phyloP scores from a whole-genome alignment of 1,140 invertebrate species.

The Vanessa atalanta region DNA sequence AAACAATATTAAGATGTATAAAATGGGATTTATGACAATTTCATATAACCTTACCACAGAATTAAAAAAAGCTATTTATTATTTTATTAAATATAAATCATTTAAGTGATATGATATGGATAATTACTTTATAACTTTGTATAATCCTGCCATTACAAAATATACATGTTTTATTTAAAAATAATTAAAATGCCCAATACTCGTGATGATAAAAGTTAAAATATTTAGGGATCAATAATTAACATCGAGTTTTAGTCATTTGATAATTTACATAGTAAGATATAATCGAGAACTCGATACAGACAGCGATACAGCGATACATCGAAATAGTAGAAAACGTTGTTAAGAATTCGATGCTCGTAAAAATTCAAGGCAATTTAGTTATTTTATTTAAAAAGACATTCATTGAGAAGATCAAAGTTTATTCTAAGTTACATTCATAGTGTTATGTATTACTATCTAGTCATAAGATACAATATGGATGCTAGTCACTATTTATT shows the following conservation, averaged over 20 bases:
- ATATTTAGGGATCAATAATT: too few relatives aligned
- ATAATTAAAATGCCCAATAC: too few relatives aligned
- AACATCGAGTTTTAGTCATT: too few relatives aligned
- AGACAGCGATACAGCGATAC: constrained; percentile 19
- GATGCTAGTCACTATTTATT: background rate
- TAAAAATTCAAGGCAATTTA: constrained; percentile 32
- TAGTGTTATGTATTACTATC: background rate
- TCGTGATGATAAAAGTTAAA: too few relatives aligned
- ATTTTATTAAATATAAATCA: too few relatives aligned
- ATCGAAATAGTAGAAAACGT: constrained; percentile 27
- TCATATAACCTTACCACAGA: too few relatives aligned
- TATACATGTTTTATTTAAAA: too few relatives aligned
- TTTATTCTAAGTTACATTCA: background rate
- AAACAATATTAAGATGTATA: background rate
- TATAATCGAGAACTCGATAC: constrained; percentile 4
- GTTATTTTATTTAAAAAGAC: constrained; percentile 3
- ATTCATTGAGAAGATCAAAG: background rate
- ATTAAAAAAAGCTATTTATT: too few relatives aligned
- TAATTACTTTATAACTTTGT: background rate
- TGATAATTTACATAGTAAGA: background rate
- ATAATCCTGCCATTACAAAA: background rate
- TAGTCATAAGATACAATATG: constrained; percentile 13
- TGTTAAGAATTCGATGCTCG: constrained; percentile 36
- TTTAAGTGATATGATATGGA: background rate
- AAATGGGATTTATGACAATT: background rate